These are phyloP conservation scores for Melanaphis sacchari DNA, from an alignment of 1,140 invertebrate species.

Conservation along the genomic window DNA sequence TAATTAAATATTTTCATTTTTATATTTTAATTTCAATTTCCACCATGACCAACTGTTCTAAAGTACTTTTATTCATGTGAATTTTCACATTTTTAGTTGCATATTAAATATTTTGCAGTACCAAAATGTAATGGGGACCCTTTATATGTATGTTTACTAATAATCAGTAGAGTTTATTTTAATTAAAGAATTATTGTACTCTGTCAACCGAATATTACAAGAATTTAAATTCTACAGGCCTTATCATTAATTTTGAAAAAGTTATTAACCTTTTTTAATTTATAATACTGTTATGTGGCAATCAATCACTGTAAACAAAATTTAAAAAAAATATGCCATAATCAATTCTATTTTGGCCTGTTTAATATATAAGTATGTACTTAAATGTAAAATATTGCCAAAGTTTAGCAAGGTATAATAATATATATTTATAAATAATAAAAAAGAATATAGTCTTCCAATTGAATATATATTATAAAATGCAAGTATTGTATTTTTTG, in stretches of 20 bases:
- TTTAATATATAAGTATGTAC: conserved; percentile 24
- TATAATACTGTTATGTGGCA: not conserved
- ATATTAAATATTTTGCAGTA: not conserved
- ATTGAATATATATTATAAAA: not conserved
- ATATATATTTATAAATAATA: not conserved
- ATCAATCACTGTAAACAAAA: conserved; percentile 10
- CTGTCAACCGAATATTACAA: not conserved
- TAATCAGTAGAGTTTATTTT: not conserved
- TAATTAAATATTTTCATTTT: not conserved
- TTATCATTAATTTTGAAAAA: conserved; percentile 2
- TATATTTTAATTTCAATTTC: not conserved
- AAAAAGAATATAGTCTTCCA: conserved; percentile 20
- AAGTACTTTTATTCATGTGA: not conserved
- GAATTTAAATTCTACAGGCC: not conserved
- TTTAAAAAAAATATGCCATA: not conserved
- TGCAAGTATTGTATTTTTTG: not conserved
- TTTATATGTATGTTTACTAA: not conserved
- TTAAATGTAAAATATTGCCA: conserved; percentile 8
- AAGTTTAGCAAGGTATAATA: not conserved
- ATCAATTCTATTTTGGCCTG: not conserved
- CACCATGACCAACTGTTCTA: not conserved
- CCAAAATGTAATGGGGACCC: not conserved
- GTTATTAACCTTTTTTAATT: not conserved
- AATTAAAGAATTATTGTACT: not conserved
- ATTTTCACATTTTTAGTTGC: not conserved